phyloP scores from a whole-genome alignment of 2,797 vertebrate genomes.

The Crenichthys baileyi region DNA sequence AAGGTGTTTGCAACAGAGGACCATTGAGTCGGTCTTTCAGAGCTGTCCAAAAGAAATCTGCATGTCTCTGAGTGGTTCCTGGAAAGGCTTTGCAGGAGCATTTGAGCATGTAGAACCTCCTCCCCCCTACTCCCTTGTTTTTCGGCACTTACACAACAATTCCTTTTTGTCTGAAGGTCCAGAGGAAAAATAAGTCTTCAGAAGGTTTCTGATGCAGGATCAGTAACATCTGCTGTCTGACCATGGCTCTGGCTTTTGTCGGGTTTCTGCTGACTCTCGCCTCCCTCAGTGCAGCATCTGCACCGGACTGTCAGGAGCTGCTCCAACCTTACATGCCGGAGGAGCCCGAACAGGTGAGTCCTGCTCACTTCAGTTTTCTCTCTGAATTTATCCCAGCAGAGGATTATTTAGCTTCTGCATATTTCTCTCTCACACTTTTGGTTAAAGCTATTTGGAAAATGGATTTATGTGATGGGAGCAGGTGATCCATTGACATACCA shows the following conservation, averaged over 20 bases:
- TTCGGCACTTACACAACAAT: slow-evolving; percentile 35
- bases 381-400: background rate
- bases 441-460: slow-evolving; percentile 74
- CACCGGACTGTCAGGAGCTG: slow-evolving; percentile 71
- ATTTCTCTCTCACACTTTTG: background rate
- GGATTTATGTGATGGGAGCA: slow-evolving; percentile 77
- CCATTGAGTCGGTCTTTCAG: slow-evolving; percentile 43
- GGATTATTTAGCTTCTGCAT: background rate
- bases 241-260: slow-evolving; percentile 57
- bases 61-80: slow-evolving; percentile 34
- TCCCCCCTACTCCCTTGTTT: slow-evolving; percentile 15
- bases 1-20: slow-evolving; percentile 29
- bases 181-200: slow-evolving; percentile 45
- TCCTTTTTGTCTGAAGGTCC: slow-evolving; percentile 25
- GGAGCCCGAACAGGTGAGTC: slow-evolving; percentile 62
- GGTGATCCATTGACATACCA: slow-evolving; percentile 72
- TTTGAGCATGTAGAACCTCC: slow-evolving; percentile 25
- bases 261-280: slow-evolving; percentile 53
- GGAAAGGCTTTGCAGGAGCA: slow-evolving; percentile 29
- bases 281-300: slow-evolving; percentile 53
- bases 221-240: slow-evolving; percentile 23
- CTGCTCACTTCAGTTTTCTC: background rate
- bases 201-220: slow-evolving; percentile 49
- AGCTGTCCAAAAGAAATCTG: slow-evolving; percentile 42
- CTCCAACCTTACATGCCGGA: slow-evolving; percentile 69